Evolutionary conservation across 2,888 invertebrate genomes (phyloP).

Genomic region (Thera obeliscata): DNA sequence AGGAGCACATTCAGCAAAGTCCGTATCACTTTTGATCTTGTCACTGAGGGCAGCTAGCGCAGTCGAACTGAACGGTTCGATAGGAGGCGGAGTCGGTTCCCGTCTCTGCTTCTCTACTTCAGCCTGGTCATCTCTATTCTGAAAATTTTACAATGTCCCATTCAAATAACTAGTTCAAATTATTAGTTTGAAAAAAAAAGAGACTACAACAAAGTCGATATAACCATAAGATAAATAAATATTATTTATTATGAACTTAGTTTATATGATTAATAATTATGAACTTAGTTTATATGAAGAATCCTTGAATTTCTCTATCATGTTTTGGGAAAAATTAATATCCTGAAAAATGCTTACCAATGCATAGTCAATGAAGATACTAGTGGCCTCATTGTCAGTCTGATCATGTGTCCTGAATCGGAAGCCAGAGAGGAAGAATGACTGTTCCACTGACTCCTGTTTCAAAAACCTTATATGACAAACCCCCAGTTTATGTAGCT

Average conservation of each 20-base stretch:
- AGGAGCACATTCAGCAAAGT: constrained; percentile 93
- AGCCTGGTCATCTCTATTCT: constrained; percentile 95
- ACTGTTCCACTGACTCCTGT: constrained; percentile 91
- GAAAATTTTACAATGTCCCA: constrained; percentile 22
- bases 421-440: constrained; percentile 92
- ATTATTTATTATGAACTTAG: no score
- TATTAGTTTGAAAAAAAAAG: no score
- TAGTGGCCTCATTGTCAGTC: constrained; percentile 88
- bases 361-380: constrained; percentile 96
- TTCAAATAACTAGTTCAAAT: no score
- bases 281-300: no score
- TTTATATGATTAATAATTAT: no score
- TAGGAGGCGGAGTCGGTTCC: constrained; percentile 92
- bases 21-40: constrained; percentile 93
- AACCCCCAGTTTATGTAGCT: constrained; percentile 94
- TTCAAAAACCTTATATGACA: constrained; percentile 94
- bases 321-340: not conserved
- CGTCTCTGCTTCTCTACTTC: constrained; percentile 94
- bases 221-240: no score
- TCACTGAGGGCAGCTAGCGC: constrained; percentile 90
- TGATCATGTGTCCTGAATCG: constrained; percentile 89
- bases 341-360: constrained; percentile 53
- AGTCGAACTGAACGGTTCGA: constrained; percentile 91
- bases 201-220: no score
- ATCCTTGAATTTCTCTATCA: no score